Evolutionary conservation across 2,797 vertebrate species (phyloP), one percentile per base, ranked within the genome.

Genomic region (Syncerus caffer): DNA sequence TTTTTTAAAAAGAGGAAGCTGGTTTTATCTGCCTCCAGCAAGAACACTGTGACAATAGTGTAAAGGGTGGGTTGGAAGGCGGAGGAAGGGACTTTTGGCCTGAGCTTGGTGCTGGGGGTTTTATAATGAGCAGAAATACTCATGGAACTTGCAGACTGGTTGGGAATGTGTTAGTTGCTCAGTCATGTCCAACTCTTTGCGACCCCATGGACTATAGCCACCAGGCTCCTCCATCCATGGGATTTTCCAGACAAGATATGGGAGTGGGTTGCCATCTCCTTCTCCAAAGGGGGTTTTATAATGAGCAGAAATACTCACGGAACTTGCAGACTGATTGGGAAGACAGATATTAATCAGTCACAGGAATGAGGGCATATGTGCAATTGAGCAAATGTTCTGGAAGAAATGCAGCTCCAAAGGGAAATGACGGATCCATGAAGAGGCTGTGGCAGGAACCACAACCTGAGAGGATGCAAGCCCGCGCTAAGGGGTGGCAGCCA

Each of bases 401-500:
- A 55, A 83, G 34, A 88, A 79, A n/a, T 25, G 13, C 7, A 50
- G 51, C 45, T 55, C 42, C 51, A 27, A 14, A 78, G 55, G 60
- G 13, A 62, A 12, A 50, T 6, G 50, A 55, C 7, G 1, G 42
- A 13, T 13, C 31, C 15, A 0, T 19, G 5, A 16, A 17, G 50
- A 50, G 47, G 21, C 74, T 23, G 8, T 12, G 29, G 25, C n/a
- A 71, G 31, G 78, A n/a, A 67, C 50, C 25, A 7, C 1, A 1
- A 7, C 7, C 21, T 19, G 14, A 45, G 27, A 47, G 25, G 6
- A 14, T 0, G 4, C 1, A 2, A 34, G 15, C 19, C 76, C 9
- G 2, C 7, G 16, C 8, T 1, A 34, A 90, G 55, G 45, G 9
- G 27, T 17, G 42, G 31, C n/a, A 0, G 1, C 1, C 3, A 53